Evolutionary conservation across 2,797 vertebrate genomes (phyloP).

Genomic region (Neoniphon sammara): DNA sequence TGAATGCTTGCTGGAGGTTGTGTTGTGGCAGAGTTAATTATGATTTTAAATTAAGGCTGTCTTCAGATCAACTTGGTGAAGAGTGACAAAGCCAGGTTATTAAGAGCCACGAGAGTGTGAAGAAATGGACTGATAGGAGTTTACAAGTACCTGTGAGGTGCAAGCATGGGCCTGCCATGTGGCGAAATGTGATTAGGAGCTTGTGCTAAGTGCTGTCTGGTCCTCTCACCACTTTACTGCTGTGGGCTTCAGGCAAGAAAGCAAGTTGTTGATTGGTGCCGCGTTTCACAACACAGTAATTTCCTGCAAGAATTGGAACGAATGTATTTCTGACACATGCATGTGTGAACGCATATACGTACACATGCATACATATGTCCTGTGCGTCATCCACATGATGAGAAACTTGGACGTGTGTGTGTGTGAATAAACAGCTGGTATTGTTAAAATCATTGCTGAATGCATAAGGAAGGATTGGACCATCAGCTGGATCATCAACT

Average conservation of each 20-base stretch:
- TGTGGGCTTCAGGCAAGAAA: slow-evolving; percentile 73
- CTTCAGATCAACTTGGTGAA: slow-evolving; percentile 79
- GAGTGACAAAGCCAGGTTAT: slow-evolving; percentile 85
- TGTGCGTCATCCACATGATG: slow-evolving; percentile 25
- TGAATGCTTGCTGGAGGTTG: slow-evolving; percentile 62
- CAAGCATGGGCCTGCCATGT: slow-evolving; percentile 87
- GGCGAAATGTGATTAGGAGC: slow-evolving; percentile 83
- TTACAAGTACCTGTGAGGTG: slow-evolving; percentile 89
- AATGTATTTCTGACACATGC: slow-evolving; percentile 54
- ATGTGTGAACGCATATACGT: slow-evolving; percentile 5
- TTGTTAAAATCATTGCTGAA: slow-evolving; percentile 66
- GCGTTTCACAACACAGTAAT: slow-evolving; percentile 67
- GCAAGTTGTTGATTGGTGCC: slow-evolving; percentile 78
- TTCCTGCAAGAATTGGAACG: slow-evolving; percentile 63
- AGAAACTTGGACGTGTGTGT: slow-evolving; percentile 45
- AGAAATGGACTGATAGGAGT: slow-evolving; percentile 88
- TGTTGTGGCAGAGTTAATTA: slow-evolving; percentile 84
- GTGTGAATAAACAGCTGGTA: slow-evolving; percentile 41
- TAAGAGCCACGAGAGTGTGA: slow-evolving; percentile 88
- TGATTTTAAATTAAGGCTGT: slow-evolving; percentile 86
- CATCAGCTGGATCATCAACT: slow-evolving; percentile 33
- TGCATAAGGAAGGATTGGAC: slow-evolving; percentile 50
- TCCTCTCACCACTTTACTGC: slow-evolving; percentile 72
- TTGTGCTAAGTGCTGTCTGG: slow-evolving; percentile 83
- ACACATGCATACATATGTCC: slow-evolving; percentile 34